These are phyloP conservation scores for Orussus abietinus DNA, from an alignment of 1,140 invertebrate genomes.

Conservation along the genomic window DNA sequence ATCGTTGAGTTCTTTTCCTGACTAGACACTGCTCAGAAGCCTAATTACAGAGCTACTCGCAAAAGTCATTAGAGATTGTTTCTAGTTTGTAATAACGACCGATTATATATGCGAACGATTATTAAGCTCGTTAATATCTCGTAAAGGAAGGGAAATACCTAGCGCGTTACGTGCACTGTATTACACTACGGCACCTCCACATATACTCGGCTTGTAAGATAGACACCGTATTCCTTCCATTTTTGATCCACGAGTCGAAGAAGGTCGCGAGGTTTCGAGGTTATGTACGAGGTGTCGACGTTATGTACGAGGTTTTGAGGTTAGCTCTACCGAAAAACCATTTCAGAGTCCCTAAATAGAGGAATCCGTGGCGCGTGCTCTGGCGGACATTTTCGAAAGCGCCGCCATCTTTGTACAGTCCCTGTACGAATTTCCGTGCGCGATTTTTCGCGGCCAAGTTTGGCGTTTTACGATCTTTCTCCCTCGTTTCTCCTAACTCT, in stretches of 20 bases:
- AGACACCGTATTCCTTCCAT: slow-evolving; percentile 42
- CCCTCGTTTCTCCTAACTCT: too few species aligned
- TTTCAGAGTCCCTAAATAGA: too few species aligned
- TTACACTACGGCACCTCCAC: slow-evolving; percentile 2
- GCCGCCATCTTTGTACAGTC: too few species aligned
- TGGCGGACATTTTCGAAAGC: too few species aligned
- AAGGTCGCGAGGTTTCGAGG: slow-evolving; percentile 29
- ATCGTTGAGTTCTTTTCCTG: slow-evolving; percentile 27
- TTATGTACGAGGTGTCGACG: too few species aligned
- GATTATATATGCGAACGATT: too few species aligned
- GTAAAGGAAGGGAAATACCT: background rate
- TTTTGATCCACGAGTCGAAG: slow-evolving; percentile 25
- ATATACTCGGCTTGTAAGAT: slow-evolving; percentile 39
- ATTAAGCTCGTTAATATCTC: background rate
- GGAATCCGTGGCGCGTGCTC: too few species aligned
- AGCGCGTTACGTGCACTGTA: slow-evolving; percentile 7
- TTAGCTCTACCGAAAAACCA: too few species aligned
- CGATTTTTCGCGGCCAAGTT: too few species aligned
- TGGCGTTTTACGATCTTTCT: too few species aligned
- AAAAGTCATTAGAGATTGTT: slow-evolving; percentile 53
- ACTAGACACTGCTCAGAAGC: slow-evolving; percentile 46
- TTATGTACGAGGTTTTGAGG: too few species aligned
- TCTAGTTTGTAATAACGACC: slow-evolving; percentile 47
- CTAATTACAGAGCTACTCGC: slow-evolving; percentile 46
- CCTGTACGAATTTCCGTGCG: too few species aligned